These are phyloP conservation scores for Amphipyra berbera DNA, from an alignment of 2,888 invertebrate genomes.

Conservation along the genomic window DNA sequence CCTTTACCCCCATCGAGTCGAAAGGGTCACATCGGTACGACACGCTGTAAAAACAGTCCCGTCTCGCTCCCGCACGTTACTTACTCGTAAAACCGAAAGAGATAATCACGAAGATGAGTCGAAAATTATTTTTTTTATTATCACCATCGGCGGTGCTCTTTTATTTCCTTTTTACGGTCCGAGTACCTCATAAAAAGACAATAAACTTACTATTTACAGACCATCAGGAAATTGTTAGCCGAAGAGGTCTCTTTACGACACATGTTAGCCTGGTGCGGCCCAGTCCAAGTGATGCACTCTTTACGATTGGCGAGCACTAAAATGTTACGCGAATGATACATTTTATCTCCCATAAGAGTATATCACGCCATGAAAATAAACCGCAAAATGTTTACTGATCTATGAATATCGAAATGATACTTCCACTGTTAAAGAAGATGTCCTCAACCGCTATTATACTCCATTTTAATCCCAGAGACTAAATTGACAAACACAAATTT, in stretches of 20 bases:
- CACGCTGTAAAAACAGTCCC: conserved; percentile 82
- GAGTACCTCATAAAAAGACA: conserved; percentile 91
- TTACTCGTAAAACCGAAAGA: conserved; percentile 82
- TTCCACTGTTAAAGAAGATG: conserved; percentile 24
- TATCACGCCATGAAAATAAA: conserved; percentile 73
- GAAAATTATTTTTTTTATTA: conserved; percentile 90
- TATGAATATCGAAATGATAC: conserved; percentile 53
- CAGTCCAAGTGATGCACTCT: conserved; percentile 84
- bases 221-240: conserved; percentile 90
- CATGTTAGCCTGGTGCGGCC: conserved; percentile 83
- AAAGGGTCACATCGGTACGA: conserved; percentile 88
- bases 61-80: conserved; percentile 75
- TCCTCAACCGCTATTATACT: conserved; percentile 20
- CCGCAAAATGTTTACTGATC: conserved; percentile 64
- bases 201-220: conserved; percentile 91
- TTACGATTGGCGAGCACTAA: conserved; percentile 87
- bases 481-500: not conserved
- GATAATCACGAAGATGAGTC: conserved; percentile 89
- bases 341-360: conserved; percentile 78
- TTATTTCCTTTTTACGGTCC: conserved; percentile 91
- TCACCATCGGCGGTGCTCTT: conserved; percentile 90
- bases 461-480: too few species aligned
- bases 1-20: conserved; percentile 89
- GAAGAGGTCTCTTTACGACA: conserved; percentile 90
- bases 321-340: conserved; percentile 82